These are phyloP conservation scores for Acleris holmiana DNA, from an alignment of 2,888 invertebrate genomes.

Conservation along the genomic window DNA sequence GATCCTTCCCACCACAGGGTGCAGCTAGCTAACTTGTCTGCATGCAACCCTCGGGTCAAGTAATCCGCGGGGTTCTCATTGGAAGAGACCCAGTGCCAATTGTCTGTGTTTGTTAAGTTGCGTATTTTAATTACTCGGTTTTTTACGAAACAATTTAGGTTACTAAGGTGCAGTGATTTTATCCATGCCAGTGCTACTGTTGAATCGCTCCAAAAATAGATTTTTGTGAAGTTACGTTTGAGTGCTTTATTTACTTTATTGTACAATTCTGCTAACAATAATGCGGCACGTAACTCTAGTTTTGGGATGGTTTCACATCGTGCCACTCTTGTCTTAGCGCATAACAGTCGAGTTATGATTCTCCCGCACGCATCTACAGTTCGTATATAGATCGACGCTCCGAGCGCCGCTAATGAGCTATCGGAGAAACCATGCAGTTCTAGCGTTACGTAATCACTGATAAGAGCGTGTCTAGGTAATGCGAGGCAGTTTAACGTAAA, in stretches of 20 bases:
- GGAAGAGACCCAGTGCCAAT: not conserved
- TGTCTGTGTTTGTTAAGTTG: too few species aligned
- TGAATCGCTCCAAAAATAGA: not conserved
- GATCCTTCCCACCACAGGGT: conserved; percentile 1
- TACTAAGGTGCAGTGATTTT: not conserved
- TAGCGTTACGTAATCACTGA: too few species aligned
- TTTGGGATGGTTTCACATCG: not conserved
- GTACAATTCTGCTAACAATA: not conserved
- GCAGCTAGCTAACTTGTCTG: not conserved
- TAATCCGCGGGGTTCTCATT: not conserved
- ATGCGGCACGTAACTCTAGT: not conserved
- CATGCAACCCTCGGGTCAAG: not conserved
- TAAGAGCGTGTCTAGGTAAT: not conserved
- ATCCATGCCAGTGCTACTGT: not conserved
- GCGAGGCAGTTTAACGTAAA: not conserved
- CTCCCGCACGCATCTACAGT: not conserved
- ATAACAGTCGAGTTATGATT: not conserved
- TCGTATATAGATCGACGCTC: not conserved
- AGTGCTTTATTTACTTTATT: too few species aligned
- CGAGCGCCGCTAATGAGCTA: not conserved
- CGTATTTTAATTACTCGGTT: not conserved
- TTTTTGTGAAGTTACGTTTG: too few species aligned
- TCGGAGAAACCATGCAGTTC: not conserved
- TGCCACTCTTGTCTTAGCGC: not conserved
- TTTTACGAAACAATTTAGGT: not conserved